Base-by-base conservation (phyloP, 2,888 invertebrate genomes). In the Morpho achilles region DNA sequence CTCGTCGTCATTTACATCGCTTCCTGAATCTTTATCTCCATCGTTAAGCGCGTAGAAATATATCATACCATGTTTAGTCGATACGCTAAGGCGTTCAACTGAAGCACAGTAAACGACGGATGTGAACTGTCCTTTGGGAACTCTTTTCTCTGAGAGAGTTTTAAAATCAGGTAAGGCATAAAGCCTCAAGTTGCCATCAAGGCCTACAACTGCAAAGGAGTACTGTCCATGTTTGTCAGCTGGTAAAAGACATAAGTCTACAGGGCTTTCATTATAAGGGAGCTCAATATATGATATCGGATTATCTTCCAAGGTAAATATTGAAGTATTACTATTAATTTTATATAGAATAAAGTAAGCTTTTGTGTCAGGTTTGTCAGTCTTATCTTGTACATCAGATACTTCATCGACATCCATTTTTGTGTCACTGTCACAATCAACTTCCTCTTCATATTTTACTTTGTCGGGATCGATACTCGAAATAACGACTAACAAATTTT, bases 61-160 rank as follows among this genome's bases (percentile, higher is more conserved):
- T 53, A 97, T 92, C 63, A 94, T 94, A 5, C 97, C 97, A 56
- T 93, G 92, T 68, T 93, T 93, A 0, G 97, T 96, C 48, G 96
- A 95, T 2, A 95, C 96, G 79, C 97, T 97, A 41, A 98, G 89
- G 51, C 97, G 92, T 74, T 98, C 97, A 60, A 97, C 92, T 87
- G 97, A 96, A 59, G 96, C 95, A 79, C 97, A 97, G 80, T 96
- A 97, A 0, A 95, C 94, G 2, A 95, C 95, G 0, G 97, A 96
- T 9, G 96, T 93, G 74, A 97, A 97, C 72, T 93, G 94, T 49
- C 94, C 93, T 45, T 92, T 92, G 0, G 94, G 93, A 44, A 94
- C 92, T 66, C 92, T 91, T 40, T 95, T 95, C 63, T 93, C 93
- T 1, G 94, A 94, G 7, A 95, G 82, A 5, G 93, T 91, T 66